These are phyloP conservation scores for Epiblema foenella DNA, from an alignment of 2,888 invertebrate genomes.

Conservation along the genomic window DNA sequence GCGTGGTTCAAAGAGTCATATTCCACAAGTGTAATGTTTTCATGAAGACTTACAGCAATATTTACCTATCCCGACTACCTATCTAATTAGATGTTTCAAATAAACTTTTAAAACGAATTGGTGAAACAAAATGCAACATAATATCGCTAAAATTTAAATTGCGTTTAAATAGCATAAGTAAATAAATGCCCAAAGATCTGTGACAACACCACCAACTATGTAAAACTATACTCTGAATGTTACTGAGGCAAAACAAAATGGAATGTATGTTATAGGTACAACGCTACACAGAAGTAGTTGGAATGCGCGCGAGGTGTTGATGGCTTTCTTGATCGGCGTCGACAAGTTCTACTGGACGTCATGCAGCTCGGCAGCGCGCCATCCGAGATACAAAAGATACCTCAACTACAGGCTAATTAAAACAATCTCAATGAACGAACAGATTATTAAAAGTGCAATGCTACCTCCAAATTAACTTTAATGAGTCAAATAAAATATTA, in stretches of 20 bases:
- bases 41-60: slow-evolving; percentile 63
- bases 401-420: slow-evolving; percentile 74
- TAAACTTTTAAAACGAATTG: slow-evolving; percentile 48
- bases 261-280: slow-evolving; percentile 22
- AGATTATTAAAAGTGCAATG: slow-evolving; percentile 64
- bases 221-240: slow-evolving; percentile 14
- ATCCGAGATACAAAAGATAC: slow-evolving; percentile 68
- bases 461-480: slow-evolving; percentile 64
- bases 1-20: slow-evolving; percentile 81
- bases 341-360: slow-evolving; percentile 56
- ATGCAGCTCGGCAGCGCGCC: slow-evolving; percentile 75
- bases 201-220: slow-evolving; percentile 4
- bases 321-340: slow-evolving; percentile 7
- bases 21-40: slow-evolving; percentile 80
- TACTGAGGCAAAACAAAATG: slow-evolving; percentile 20
- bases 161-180: slow-evolving; percentile 24
- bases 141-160: slow-evolving; percentile 23
- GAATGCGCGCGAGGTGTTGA: slow-evolving; percentile 18
- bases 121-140: slow-evolving; percentile 48
- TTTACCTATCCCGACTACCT: slow-evolving; percentile 65
- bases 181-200: slow-evolving; percentile 13
- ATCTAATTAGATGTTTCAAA: slow-evolving; percentile 43
- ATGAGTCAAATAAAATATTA: slow-evolving; percentile 66
- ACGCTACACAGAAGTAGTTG: slow-evolving; percentile 16
- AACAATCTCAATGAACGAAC: slow-evolving; percentile 64